Evolutionary conservation across 1,140 invertebrate species (phyloP), one percentile per base, ranked within the genome.

Genomic region (Aporrectodea caliginosa): DNA sequence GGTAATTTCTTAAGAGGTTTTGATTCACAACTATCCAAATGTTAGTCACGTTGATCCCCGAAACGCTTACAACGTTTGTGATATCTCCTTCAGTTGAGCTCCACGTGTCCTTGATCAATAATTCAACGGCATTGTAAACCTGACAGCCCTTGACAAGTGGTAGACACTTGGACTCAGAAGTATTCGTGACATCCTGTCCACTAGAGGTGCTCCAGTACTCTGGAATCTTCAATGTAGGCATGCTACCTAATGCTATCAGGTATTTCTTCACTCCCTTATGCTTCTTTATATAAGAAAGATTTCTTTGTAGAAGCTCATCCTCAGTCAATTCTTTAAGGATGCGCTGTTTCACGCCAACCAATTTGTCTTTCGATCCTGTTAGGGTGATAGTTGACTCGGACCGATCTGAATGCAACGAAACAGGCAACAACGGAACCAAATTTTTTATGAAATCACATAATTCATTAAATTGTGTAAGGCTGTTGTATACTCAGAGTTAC

Each of bases 1-100:
- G 29, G 27, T 76, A 76, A 29, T 43, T 22, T n/a, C 29, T 43
- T n/a, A 27, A 76, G 22, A 76, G 43, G 27, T 43, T 27, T 22
- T n/a, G n/a, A 76, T 76, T 76, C 35, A 35, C 75, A 76, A 58
- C 43, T 2, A 35, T 0, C 32, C 2, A 58, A 43, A 76, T 76
- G 14, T 76, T 35, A n/a, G 34, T 76, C 22, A 76, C 31, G 33
- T n/a, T 16, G 0, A 76, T 43, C 6, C 43, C 29, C 27, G 30
- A 35, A 35, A n/a, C 16, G n/a, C n/a, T n/a, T n/a, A n/a, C n/a
- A n/a, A n/a, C n/a, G n/a, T n/a, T n/a, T n/a, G n/a, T n/a, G n/a
- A n/a, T 35, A 58, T 2, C 35, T 32, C 16, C 14, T 76, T 0
- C 32, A 31, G 43, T 76, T 35, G 33, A 14, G 29, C 43, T 35